Percentiles rank a stretch among this genome's conserved stretches.
phyloP scores from a whole-genome alignment of 2,113 vertebrate species.

The Cyphomyrus discorhynchus region DNA sequence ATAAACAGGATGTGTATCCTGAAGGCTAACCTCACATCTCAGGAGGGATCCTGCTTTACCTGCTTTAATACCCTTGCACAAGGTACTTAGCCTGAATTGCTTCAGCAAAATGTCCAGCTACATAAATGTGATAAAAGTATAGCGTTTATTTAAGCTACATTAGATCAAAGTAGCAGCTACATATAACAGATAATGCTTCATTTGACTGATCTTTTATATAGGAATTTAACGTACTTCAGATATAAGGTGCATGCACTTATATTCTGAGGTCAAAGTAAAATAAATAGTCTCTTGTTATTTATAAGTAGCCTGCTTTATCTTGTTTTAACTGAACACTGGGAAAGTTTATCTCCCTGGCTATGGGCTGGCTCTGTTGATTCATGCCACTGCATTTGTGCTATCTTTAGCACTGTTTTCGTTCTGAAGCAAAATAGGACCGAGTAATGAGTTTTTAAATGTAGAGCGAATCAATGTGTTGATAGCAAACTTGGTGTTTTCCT shows the following conservation, averaged over 20 bases:
- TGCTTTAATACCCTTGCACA: constrained; percentile 1
- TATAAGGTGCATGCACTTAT: neutral
- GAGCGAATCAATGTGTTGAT: neutral
- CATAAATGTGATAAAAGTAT: neutral
- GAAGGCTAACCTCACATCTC: neutral
- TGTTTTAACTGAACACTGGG: neutral
- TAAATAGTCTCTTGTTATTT: neutral
- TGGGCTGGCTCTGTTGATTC: neutral
- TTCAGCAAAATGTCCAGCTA: neutral
- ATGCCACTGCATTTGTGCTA: neutral
- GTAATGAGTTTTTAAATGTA: neutral
- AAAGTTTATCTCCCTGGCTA: neutral
- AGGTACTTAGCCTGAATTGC: constrained; percentile 5
- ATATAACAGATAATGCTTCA: neutral
- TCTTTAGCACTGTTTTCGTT: constrained; percentile 20
- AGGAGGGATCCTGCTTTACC: neutral
- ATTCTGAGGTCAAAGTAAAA: neutral
- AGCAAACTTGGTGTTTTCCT: neutral
- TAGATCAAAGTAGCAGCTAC: neutral
- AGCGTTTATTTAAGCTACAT: neutral
- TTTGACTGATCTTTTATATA: neutral
- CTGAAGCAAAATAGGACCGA: constrained; percentile 5
- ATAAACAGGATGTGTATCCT: neutral
- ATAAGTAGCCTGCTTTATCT: neutral
- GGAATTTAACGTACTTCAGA: neutral